A percentile compares a stretch with the other conserved stretches of the same genome.
These are phyloP conservation scores for Listronotus oregonensis DNA, from an alignment of 1,140 invertebrate species.

Conservation along the genomic window DNA sequence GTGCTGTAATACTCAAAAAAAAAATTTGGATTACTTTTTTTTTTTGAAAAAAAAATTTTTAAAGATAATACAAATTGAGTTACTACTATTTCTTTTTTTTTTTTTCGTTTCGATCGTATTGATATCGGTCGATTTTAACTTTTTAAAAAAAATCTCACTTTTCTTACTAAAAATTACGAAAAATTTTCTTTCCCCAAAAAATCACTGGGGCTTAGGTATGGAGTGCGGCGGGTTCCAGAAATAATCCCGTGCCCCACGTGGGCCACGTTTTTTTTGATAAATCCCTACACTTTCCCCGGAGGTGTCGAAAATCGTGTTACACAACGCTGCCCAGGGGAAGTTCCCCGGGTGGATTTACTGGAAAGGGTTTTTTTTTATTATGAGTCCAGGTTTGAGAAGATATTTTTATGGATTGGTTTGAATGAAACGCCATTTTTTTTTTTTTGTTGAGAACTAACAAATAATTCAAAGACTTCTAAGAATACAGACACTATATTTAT, in stretches of 20 bases:
- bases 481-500: too few species aligned
- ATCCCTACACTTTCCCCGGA: conserved; percentile 99
- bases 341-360: conserved; percentile 99
- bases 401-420: not conserved
- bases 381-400: conserved; percentile 89
- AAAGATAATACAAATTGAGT: too few species aligned
- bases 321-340: conserved; percentile 92
- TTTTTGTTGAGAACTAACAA: too few species aligned
- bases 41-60: too few species aligned
- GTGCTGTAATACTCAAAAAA: too few species aligned
- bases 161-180: too few species aligned
- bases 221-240: conserved; percentile 96
- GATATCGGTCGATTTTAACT: too few species aligned
- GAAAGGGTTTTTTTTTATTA: conserved; percentile 97
- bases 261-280: conserved; percentile 99
- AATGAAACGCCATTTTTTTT: not conserved
- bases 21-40: too few species aligned
- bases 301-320: conserved; percentile 96
- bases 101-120: too few species aligned
- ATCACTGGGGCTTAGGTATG: conserved; percentile 75
- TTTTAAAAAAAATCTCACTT: too few species aligned
- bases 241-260: conserved; percentile 96
- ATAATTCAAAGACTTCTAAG: too few species aligned
- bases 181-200: not conserved
- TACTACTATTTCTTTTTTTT: too few species aligned